Evolutionary conservation across 2,888 invertebrate species (phyloP).

Genomic region (Flabesymbios commensalis): DNA sequence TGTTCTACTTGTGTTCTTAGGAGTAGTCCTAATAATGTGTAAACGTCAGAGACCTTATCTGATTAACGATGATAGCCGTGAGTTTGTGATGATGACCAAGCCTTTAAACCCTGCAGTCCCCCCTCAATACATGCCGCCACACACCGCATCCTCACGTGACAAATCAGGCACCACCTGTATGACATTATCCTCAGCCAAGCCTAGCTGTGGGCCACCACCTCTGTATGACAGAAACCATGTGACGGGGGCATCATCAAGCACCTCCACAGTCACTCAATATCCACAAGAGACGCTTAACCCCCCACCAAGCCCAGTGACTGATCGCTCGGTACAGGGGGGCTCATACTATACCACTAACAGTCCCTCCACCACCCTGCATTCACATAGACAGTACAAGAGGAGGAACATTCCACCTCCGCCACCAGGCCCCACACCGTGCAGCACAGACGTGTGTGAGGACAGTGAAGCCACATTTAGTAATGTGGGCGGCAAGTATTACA

Average conservation of each 20-base stretch:
- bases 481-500: background rate
- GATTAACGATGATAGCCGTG: too few relatives aligned
- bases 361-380: conserved; percentile 31
- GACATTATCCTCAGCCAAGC: conserved; percentile 40
- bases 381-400: conserved; percentile 64
- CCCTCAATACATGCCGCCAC: conserved; percentile 35
- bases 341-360: conserved; percentile 37
- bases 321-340: conserved; percentile 55
- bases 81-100: conserved; percentile 46
- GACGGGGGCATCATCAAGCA: conserved; percentile 73
- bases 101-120: conserved; percentile 41
- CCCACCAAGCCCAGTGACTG: conserved; percentile 83
- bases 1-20: too few relatives aligned
- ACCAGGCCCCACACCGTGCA: conserved; percentile 87
- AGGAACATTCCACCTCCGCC: conserved; percentile 73
- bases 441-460: conserved; percentile 86
- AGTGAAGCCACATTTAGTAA: conserved; percentile 50
- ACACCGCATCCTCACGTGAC: too few relatives aligned
- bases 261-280: conserved; percentile 67
- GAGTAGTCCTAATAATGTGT: too few relatives aligned
- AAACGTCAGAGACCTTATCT: too few relatives aligned
- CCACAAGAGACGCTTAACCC: conserved; percentile 85
- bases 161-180: too few relatives aligned
- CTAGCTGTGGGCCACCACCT: conserved; percentile 7
- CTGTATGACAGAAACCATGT: conserved; percentile 70